Evolutionary conservation across 64 coral and sea anemone species (phyloP).

Genomic region (Montipora foliosa): DNA sequence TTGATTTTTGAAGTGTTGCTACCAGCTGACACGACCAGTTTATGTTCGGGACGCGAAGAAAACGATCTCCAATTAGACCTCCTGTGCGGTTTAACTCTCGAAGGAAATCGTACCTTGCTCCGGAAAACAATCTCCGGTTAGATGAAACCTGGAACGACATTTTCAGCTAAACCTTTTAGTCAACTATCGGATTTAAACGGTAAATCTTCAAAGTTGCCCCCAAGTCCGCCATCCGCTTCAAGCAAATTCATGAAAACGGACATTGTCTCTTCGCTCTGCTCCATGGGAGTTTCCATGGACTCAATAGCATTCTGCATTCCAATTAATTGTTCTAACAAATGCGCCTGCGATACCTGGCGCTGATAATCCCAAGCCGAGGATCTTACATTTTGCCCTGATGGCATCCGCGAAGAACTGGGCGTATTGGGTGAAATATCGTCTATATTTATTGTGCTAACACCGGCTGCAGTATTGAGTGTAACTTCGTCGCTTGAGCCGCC

Average conservation of each 20-base stretch:
- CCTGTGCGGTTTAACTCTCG: neutral
- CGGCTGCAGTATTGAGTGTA: neutral
- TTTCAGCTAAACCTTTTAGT: neutral
- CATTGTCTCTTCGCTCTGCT: conserved; percentile 77
- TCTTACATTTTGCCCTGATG: neutral
- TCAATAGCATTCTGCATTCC: conserved; percentile 83
- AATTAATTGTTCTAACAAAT: conserved; percentile 72
- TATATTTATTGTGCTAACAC: neutral
- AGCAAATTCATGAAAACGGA: conserved; percentile 77
- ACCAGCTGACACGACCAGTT: neutral
- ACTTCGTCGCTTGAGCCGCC: neutral
- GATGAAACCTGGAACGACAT: neutral
- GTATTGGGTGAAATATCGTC: conserved; percentile 41
- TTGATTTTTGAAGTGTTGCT: too few species aligned
- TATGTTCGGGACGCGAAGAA: neutral
- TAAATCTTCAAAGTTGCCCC: conserved; percentile 43
- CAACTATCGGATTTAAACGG: neutral
- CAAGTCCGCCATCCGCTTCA: conserved; percentile 68
- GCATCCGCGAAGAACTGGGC: neutral
- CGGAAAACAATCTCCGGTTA: neutral
- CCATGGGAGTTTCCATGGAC: conserved; percentile 80
- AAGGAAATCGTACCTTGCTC: neutral
- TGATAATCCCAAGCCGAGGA: neutral
- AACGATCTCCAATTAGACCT: neutral
- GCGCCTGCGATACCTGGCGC: conserved; percentile 59